These are phyloP conservation scores for Kryptolebias ocellatus DNA, from an alignment of 2,797 vertebrate species.

Conservation along the genomic window DNA sequence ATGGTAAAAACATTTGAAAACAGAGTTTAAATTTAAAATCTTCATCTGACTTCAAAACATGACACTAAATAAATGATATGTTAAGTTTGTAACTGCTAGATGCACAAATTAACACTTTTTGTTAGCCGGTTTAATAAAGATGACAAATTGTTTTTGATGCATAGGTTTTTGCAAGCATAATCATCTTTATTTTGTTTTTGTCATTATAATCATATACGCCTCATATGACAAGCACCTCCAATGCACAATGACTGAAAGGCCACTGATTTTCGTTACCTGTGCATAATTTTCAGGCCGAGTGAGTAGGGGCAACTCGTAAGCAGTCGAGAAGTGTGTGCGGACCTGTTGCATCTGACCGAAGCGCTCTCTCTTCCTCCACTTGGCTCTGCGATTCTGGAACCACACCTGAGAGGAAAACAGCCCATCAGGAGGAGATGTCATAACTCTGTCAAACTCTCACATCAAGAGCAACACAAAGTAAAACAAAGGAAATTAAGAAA, in stretches of 20 bases:
- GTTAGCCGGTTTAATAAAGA: neutral
- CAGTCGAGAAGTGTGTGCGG: constrained; percentile 95
- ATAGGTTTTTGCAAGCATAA: neutral
- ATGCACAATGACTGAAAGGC: neutral
- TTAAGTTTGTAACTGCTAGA: too few species aligned
- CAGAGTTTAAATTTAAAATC: neutral
- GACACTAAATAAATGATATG: neutral
- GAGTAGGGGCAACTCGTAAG: constrained; percentile 95
- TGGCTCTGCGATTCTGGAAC: constrained; percentile 98
- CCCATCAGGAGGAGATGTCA: constrained; percentile 23
- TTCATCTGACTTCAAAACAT: neutral
- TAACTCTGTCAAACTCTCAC: constrained; percentile 11
- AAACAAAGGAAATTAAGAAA: too few species aligned
- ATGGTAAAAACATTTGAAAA: neutral
- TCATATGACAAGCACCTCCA: neutral
- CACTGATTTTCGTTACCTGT: constrained; percentile 83
- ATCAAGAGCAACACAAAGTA: neutral
- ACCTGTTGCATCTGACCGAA: constrained; percentile 99
- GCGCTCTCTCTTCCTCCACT: constrained; percentile 97
- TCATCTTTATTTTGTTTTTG: neutral
- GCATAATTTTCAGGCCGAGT: constrained; percentile 98
- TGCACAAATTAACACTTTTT: neutral
- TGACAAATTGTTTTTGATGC: neutral
- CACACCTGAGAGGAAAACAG: constrained; percentile 87
- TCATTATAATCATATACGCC: neutral